These are phyloP conservation scores for Takifugu bimaculatus DNA, from an alignment of 2,113 vertebrate species.

Conservation along the genomic window DNA sequence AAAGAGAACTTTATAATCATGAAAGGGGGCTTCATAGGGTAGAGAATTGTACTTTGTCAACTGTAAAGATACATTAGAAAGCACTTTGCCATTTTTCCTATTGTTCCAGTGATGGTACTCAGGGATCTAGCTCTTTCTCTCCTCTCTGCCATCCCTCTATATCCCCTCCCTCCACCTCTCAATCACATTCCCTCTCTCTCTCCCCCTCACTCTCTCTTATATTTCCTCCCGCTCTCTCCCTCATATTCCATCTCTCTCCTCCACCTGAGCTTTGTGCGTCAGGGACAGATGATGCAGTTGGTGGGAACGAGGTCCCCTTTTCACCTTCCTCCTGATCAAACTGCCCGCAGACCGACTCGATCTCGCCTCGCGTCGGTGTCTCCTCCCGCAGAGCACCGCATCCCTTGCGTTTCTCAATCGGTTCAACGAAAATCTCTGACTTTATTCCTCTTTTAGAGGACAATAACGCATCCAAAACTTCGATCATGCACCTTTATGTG, in stretches of 20 bases:
- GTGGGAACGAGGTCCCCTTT: constrained; percentile 5
- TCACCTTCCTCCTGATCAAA: not conserved
- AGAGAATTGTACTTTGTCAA: no score
- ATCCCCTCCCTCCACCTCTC: not conserved
- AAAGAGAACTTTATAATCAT: no score
- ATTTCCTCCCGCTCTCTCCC: not conserved
- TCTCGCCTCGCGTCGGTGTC: not conserved
- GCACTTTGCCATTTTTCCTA: no score
- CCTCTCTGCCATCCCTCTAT: not conserved
- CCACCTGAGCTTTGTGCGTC: constrained; percentile 50
- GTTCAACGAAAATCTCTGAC: no score
- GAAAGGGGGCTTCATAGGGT: no score
- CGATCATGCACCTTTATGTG: constrained; percentile 52
- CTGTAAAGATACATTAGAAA: no score
- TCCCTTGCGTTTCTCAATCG: not conserved
- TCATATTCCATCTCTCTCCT: not conserved
- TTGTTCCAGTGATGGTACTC: not conserved
- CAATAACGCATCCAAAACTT: not conserved
- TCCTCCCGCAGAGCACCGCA: not conserved
- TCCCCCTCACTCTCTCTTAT: not conserved
- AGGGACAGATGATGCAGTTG: constrained; percentile 13
- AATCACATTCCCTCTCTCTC: not conserved
- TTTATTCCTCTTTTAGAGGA: not conserved
- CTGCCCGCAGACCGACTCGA: constrained; percentile 23
- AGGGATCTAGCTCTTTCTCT: not conserved